Base-by-base conservation (phyloP, 2,797 vertebrate genomes). In the Spea hammondii region DNA sequence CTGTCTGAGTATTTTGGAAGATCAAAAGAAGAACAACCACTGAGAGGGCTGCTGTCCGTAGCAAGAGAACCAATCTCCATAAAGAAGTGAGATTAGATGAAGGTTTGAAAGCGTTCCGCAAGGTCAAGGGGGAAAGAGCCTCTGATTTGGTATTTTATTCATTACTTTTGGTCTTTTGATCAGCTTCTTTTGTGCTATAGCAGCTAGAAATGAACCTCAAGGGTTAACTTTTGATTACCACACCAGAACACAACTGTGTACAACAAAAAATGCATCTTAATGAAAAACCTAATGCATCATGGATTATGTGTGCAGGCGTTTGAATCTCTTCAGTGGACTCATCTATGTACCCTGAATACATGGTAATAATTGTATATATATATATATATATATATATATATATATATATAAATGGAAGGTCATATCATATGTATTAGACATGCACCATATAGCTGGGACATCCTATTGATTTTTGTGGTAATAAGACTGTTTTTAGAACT, bases 131-230 rank as follows among this genome's bases (percentile, higher is more conserved):
- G 76, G 72, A 67, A 79, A 79, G 72, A 70, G 70, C 74, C 70
- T 77, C 79, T 82, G 75, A 82, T 82, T 82, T 77, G 70, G 70
- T 77, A 77, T 82, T 82, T 77, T 77, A 82, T 77, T 82, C 79
- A 82, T 82, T 77, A 73, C 70, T 77, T 77, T 77, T 46, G 57
- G 74, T 73, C 79, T 82, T 82, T 82, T 82, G 79, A 82, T 82
- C 74, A 77, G 70, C 75, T 73, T 77, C 70, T 73, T 82, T 75
- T 55, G 75, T 69, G 65, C 70, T 82, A 76, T 77, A 67, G 75
- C 70, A 77, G 68, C 79, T 44, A 66, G 49, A 73, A 65, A 53
- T 62, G 50, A 67, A 64, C 69, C 48, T 46, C 32, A 77, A 77
- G 79, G 70, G 79, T 82, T 82, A 82, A 82, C 64, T 53, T 75